Conservation (phyloP, 2,888 invertebrate genomes). For the Lasioglossum calceatum region DNA sequence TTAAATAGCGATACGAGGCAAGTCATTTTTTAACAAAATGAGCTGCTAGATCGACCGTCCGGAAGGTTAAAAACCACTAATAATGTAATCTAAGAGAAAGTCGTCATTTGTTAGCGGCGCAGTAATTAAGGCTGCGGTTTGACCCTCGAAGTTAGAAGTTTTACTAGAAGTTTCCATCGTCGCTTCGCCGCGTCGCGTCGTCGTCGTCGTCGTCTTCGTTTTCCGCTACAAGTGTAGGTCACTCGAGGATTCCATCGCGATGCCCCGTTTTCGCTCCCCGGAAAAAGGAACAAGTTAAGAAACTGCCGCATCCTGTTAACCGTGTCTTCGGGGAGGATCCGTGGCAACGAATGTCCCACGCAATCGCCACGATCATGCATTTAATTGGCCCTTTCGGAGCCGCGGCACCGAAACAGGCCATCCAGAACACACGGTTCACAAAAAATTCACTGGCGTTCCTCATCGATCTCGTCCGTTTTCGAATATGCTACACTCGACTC, state of each 20-base stretch:
- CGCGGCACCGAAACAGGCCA: constrained; percentile 61
- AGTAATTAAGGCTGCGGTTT: constrained; percentile 7
- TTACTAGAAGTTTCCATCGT: neutral
- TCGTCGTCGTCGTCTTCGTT: neutral
- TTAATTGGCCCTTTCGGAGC: constrained; percentile 72
- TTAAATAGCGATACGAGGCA: too few relatives aligned
- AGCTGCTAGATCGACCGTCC: too few relatives aligned
- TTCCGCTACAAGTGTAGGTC: neutral
- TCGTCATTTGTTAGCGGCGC: neutral
- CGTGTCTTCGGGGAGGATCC: neutral
- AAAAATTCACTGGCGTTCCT: neutral
- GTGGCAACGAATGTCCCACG: neutral
- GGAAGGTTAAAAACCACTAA: neutral
- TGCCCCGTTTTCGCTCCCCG: neutral
- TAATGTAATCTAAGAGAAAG: neutral
- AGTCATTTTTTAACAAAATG: too few relatives aligned
- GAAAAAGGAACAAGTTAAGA: neutral
- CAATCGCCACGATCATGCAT: constrained; percentile 60
- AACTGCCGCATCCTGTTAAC: constrained; percentile 5
- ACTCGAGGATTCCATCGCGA: neutral
- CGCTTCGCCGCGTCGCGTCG: too few relatives aligned
- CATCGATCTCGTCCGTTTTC: neutral
- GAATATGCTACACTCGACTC: neutral
- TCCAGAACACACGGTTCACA: neutral
- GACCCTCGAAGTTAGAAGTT: neutral